Evolutionary conservation across 1,140 invertebrate genomes (phyloP).

Genomic region (Nephila pilipes): DNA sequence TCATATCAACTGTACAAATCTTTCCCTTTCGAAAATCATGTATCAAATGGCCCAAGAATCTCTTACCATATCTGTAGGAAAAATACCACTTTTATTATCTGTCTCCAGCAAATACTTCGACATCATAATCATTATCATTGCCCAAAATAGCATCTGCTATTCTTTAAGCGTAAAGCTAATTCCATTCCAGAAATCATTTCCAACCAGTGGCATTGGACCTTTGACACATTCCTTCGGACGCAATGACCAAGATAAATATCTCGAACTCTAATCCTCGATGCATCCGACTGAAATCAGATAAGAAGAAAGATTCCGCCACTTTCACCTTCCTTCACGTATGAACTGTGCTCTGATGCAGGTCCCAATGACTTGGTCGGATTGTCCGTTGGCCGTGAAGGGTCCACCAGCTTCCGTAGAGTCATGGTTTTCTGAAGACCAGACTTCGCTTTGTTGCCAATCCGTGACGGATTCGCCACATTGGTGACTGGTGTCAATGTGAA

Average conservation of each 20-base stretch:
- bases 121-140: neutral
- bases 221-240: neutral
- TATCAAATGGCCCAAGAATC: too few relatives aligned
- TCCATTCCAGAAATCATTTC: neutral
- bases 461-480: slow-evolving; percentile 8
- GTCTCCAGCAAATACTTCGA: neutral
- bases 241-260: neutral
- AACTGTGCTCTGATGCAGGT: neutral
- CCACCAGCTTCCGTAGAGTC: slow-evolving; percentile 23
- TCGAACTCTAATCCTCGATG: neutral
- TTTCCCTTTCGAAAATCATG: too few relatives aligned
- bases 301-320: neutral
- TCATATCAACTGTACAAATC: too few relatives aligned
- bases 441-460: slow-evolving; percentile 23
- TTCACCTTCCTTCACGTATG: slow-evolving; percentile 10
- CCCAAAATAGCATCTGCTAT: neutral
- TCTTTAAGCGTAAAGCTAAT: neutral
- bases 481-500: neutral
- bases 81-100: neutral
- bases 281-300: neutral
- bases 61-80: neutral
- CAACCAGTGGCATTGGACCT: slow-evolving; percentile 7
- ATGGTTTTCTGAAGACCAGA: slow-evolving; percentile 7
- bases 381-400: slow-evolving; percentile 15
- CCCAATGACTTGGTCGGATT: slow-evolving; percentile 24